phyloP scores from a whole-genome alignment of 2,888 invertebrate genomes.

The Aleiodes testaceus region DNA sequence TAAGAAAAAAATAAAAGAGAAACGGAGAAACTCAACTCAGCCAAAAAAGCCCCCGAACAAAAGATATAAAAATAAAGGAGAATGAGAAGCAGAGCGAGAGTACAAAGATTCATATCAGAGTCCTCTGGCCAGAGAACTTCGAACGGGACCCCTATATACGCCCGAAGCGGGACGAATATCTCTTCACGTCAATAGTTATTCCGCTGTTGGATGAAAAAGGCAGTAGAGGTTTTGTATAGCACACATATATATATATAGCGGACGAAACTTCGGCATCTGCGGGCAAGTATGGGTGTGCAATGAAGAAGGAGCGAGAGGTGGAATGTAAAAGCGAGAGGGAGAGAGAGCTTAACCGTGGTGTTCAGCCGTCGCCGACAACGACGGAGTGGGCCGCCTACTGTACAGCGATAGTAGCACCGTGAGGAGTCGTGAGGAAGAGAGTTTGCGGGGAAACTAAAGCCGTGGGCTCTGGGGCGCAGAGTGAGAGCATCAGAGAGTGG shows the following conservation, averaged over 20 bases:
- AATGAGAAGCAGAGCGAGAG: slow-evolving; percentile 45
- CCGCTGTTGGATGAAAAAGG: slow-evolving; percentile 27
- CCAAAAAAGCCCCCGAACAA: slow-evolving; percentile 41
- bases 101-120: slow-evolving; percentile 48
- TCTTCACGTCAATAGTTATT: slow-evolving; percentile 44
- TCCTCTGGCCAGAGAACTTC: slow-evolving; percentile 50
- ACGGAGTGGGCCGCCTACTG: slow-evolving; percentile 23
- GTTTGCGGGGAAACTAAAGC: background rate
- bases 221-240: slow-evolving; percentile 34
- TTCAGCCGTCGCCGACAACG: slow-evolving; percentile 50
- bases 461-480: slow-evolving; percentile 20
- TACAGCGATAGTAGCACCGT: slow-evolving; percentile 18
- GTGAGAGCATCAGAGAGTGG: slow-evolving; percentile 33
- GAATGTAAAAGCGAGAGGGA: slow-evolving; percentile 16
- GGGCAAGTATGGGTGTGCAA: slow-evolving; percentile 47
- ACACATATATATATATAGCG: slow-evolving; percentile 39
- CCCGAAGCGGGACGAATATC: slow-evolving; percentile 68
- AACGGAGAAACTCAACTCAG: slow-evolving; percentile 7
- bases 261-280: slow-evolving; percentile 50
- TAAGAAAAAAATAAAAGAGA: slow-evolving; percentile 30
- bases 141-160: slow-evolving; percentile 66
- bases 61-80: slow-evolving; percentile 42
- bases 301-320: slow-evolving; percentile 30
- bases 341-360: slow-evolving; percentile 50
- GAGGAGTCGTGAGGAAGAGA: slow-evolving; percentile 8